Conservation (phyloP, 2,797 vertebrate genomes). For the Epinephelus awoara region DNA sequence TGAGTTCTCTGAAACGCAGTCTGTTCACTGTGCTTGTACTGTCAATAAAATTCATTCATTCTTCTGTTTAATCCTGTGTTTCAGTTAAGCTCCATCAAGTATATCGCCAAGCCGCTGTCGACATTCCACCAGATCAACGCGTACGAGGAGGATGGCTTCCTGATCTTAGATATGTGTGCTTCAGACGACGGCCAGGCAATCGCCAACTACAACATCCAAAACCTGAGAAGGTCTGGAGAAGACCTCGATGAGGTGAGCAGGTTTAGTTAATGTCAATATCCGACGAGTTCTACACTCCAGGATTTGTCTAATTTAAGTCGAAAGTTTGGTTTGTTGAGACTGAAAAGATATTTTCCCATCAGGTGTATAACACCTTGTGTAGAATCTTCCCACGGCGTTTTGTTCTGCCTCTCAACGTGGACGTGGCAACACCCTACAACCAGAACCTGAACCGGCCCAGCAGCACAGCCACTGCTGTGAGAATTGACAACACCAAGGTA, state of each 20-base stretch:
- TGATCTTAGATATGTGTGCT: constrained; percentile 92
- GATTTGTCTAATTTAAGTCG: background rate
- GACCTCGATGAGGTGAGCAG: constrained; percentile 81
- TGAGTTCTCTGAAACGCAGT: background rate
- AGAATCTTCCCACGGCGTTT: constrained; percentile 90
- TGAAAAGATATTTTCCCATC: constrained; percentile 27
- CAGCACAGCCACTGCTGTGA: constrained; percentile 85
- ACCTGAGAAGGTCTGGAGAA: constrained; percentile 89
- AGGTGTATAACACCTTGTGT: constrained; percentile 86
- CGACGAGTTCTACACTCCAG: background rate
- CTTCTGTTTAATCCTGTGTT: background rate
- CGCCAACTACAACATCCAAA: constrained; percentile 87
- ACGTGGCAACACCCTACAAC: constrained; percentile 70
- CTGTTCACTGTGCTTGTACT: background rate
- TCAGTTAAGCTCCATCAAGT: constrained; percentile 85
- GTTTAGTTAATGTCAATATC: background rate
- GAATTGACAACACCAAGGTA: constrained; percentile 75
- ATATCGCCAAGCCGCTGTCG: constrained; percentile 83
- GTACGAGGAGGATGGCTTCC: constrained; percentile 89
- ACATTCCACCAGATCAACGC: constrained; percentile 94
- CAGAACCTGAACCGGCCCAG: constrained; percentile 83
- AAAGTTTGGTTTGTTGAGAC: constrained; percentile 60
- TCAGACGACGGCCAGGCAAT: constrained; percentile 87
- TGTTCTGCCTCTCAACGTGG: constrained; percentile 88
- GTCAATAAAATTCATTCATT: background rate